These are phyloP conservation scores for Petrocephalus zakoni DNA, from an alignment of 2,113 vertebrate genomes.

Conservation along the genomic window DNA sequence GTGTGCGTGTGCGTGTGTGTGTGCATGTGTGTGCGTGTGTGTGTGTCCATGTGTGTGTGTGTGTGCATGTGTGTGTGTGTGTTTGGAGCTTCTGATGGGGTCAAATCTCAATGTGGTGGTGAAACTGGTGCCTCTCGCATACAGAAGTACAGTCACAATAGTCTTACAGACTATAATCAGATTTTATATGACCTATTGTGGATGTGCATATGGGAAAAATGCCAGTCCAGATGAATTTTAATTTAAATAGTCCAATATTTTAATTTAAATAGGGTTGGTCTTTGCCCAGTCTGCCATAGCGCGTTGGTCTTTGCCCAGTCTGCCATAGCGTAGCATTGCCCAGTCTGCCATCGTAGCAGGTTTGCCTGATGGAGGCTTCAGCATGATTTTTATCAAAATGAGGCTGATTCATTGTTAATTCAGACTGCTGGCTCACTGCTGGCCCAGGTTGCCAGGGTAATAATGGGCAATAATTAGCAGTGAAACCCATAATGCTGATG, in stretches of 20 bases:
- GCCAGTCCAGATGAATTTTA: no score
- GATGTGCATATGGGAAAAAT: not conserved
- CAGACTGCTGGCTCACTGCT: not conserved
- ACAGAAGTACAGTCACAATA: not conserved
- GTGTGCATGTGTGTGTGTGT: no score
- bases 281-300: not conserved
- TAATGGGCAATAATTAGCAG: not conserved
- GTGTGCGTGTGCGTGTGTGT: no score
- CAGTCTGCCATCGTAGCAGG: not conserved
- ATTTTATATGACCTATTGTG: not conserved
- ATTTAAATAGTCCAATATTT: no score
- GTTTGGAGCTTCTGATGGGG: not conserved
- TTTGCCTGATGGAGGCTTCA: not conserved
- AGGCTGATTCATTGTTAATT: not conserved
- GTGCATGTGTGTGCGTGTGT: no score
- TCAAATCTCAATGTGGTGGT: not conserved
- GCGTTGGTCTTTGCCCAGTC: not conserved
- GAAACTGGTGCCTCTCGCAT: not conserved
- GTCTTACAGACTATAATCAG: not conserved
- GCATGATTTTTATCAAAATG: not conserved
- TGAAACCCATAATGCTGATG: not conserved
- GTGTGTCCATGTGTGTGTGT: no score
- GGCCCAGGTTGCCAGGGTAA: not conserved
- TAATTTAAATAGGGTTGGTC: not conserved
- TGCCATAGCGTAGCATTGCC: no score